Evolutionary conservation across 1,140 invertebrate genomes (phyloP), one percentile per base, ranked within the genome.

Genomic region (Ridgeia piscesae): DNA sequence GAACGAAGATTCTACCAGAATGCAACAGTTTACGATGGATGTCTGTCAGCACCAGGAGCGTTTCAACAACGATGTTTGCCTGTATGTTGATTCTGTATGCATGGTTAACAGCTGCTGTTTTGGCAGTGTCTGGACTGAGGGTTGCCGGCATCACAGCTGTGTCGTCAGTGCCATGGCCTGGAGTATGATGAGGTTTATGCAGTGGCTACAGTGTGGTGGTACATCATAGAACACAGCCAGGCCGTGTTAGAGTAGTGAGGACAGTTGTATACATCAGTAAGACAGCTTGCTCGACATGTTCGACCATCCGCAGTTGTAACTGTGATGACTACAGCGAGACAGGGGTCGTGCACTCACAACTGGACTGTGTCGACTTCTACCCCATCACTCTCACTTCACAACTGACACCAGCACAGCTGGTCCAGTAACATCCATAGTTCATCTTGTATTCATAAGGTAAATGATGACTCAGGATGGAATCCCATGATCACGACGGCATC

Each of bases 1-100:
- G 50, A 92, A 31, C 91, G 9, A 93, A 88, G 33, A 90, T 77
- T 33, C 58, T 21, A 31, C 58, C 58, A 77, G 58, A 77, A 21
- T 17, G 11, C 58, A 77, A 21, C 17, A 14, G 27, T 31, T 17
- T 77, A 77, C 58, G 27, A 31, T 21, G 58, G 58, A 77, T 77
- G 58, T 77, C 14, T 77, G 27, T 77, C 58, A 77, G 27, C 27
- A 77, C 58, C 27, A 21, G 4, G 58, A 77, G 11, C 4, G 58
- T 77, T 17, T 77, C 58, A 21, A 77, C 14, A 77, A 77, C 11
- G 27, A 77, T 77, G 4, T 77, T 2, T 77, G 58, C 58, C 27
- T 17, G 58, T 31, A 21, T 77, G 17, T 21, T 77, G 58, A 31
- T 21, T 21, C 14, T 31, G 58, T 77, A 9, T 27, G 58, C 58